phyloP scores from a whole-genome alignment of 2,888 invertebrate species.

The Cantharis rustica region DNA sequence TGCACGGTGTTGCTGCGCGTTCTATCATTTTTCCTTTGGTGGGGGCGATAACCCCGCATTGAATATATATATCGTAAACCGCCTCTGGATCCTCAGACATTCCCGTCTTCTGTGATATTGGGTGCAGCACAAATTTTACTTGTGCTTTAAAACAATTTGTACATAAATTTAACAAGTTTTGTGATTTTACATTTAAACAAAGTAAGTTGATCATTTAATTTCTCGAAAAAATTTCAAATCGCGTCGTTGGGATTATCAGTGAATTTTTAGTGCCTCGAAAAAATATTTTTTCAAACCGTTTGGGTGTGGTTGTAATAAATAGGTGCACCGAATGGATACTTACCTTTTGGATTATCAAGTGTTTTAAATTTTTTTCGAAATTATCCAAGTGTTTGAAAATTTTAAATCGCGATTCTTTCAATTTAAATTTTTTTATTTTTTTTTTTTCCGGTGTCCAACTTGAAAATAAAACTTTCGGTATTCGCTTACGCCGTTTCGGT shows the following conservation, averaged over 20 bases:
- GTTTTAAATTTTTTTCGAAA: neutral
- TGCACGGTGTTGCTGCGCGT: constrained; percentile 47
- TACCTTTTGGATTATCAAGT: constrained; percentile 14
- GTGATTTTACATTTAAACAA: constrained; percentile 21
- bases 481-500: neutral
- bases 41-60: constrained; percentile 63
- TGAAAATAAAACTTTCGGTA: neutral
- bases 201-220: constrained; percentile 26
- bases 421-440: neutral
- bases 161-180: constrained; percentile 22
- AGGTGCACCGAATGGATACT: neutral
- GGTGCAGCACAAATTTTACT: constrained; percentile 33
- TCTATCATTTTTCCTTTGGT: constrained; percentile 55
- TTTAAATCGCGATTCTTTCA: neutral
- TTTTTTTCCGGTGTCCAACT: neutral
- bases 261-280: neutral
- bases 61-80: constrained; percentile 57
- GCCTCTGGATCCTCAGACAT: constrained; percentile 47
- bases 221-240: neutral
- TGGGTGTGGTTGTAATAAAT: constrained; percentile 21
- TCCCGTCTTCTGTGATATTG: constrained; percentile 50
- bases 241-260: neutral
- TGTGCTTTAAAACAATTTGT: constrained; percentile 40
- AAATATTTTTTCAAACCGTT: neutral
- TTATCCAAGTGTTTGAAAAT: neutral